Evolutionary conservation across 2,888 invertebrate species (phyloP).

Genomic region (Megastigmus dorsalis): DNA sequence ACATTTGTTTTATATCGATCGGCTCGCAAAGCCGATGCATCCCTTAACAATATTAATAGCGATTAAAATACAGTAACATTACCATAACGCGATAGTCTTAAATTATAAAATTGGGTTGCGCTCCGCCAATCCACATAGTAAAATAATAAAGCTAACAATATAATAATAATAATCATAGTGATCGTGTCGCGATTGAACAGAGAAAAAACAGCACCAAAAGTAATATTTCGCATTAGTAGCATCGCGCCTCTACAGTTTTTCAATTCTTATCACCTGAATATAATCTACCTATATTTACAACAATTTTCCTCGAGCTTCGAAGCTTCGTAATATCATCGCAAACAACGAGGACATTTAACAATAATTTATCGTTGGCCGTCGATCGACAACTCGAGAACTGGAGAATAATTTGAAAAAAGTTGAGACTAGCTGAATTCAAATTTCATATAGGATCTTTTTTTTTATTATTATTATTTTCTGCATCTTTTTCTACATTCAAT

Average conservation of each 20-base stretch:
- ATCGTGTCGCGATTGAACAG: conserved; percentile 34
- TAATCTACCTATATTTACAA: conserved; percentile 38
- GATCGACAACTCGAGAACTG: conserved; percentile 28
- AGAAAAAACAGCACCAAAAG: conserved; percentile 43
- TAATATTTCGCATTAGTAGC: conserved; percentile 15
- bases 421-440: too few species aligned
- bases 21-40: not conserved
- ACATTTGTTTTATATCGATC: conserved; percentile 13
- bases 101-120: conserved; percentile 4
- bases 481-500: too few species aligned
- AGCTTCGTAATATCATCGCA: conserved; percentile 22
- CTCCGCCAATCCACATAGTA: too few species aligned
- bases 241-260: conserved; percentile 32
- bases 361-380: conserved; percentile 24
- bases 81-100: conserved; percentile 17
- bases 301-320: conserved; percentile 34
- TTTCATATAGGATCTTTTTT: too few species aligned
- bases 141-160: conserved; percentile 10
- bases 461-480: too few species aligned
- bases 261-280: not conserved
- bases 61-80: not conserved
- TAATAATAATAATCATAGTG: conserved; percentile 21
- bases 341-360: conserved; percentile 42
- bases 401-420: too few species aligned
- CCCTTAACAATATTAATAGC: conserved; percentile 3